Evolutionary conservation across 2,888 invertebrate genomes (phyloP), one percentile per base, ranked within the genome.

Genomic region (Eristalis arbustorum): DNA sequence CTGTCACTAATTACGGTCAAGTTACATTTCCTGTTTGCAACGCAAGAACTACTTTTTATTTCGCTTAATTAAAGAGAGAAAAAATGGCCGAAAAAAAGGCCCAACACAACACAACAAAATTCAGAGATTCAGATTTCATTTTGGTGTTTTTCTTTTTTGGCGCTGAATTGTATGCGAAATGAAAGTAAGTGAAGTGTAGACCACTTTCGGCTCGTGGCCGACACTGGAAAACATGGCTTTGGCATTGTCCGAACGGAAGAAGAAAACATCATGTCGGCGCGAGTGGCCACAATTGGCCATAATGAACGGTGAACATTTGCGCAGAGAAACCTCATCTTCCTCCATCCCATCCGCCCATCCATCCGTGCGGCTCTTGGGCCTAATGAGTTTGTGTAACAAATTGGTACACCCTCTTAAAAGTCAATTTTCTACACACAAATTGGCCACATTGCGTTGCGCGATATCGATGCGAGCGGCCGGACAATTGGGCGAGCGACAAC

Each of bases 371-470:
- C 49, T 49, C 49, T 3, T 23, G 31, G 18, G 64, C 18, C 28
- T 72, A 78, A 78, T 66, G 78, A 78, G 78, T 78, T 72, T 78
- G 71, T 72, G 72, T 72, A 66, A 64, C 78, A 78, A 78, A 78
- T 72, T 72, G 77, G 59, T 59, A 22, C 72, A 66, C 78, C 72
- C 72, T 78, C 18, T 72, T 66, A 6, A 23, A 11, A 22, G 34
- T 22, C 42, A 59, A 22, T 64, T 56, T 69, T 67, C 75, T 18
- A 63, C 49, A 49, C 49, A 69, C 64, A 78, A 78, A 64, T 66
- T 78, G 72, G 63, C 49, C 10, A 42, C 40, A 59, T 67, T 18
- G 57, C 37, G 22, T 34, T 14, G n/a, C 40, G 62, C 31, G 18
- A 59, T 14, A 63, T 63, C 69, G 69, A 57, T 63, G 49, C 18